Evolutionary conservation across 2,888 invertebrate genomes (phyloP).

Genomic region (Terebella lapidaria): DNA sequence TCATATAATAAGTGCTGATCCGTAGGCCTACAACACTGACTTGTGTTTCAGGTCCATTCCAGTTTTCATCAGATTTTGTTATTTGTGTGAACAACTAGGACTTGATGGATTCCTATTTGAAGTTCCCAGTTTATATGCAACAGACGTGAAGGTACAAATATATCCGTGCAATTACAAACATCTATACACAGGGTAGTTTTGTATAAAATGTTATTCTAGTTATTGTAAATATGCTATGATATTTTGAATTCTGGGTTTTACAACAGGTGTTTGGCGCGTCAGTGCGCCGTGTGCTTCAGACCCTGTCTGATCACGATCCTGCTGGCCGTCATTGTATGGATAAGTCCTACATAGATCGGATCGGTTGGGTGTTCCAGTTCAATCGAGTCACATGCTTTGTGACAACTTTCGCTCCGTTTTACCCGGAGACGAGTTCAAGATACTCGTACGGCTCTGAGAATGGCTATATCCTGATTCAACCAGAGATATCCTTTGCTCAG

Average conservation of each 20-base stretch:
- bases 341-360: constrained; percentile 30
- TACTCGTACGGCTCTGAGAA: constrained; percentile 29
- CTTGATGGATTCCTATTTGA: constrained; percentile 39
- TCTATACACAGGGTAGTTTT: no score
- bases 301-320: constrained; percentile 35
- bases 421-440: constrained; percentile 34
- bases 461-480: constrained; percentile 40
- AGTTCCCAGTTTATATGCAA: constrained; percentile 30
- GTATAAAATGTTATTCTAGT: background rate
- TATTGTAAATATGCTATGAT: background rate
- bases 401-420: constrained; percentile 44
- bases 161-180: no score
- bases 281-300: constrained; percentile 29
- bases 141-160: constrained; percentile 31
- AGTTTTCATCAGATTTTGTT: constrained; percentile 34
- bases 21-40: no score
- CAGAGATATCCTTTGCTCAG: constrained; percentile 43
- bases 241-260: constrained; percentile 8
- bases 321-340: constrained; percentile 30
- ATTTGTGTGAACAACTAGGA: constrained; percentile 28
- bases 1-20: no score
- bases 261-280: constrained; percentile 36
- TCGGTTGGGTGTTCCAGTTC: constrained; percentile 44
- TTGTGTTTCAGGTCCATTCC: constrained; percentile 33
- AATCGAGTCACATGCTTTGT: constrained; percentile 40